These are phyloP conservation scores for Mobula birostris DNA, from an alignment of 2,113 vertebrate genomes.

Conservation along the genomic window DNA sequence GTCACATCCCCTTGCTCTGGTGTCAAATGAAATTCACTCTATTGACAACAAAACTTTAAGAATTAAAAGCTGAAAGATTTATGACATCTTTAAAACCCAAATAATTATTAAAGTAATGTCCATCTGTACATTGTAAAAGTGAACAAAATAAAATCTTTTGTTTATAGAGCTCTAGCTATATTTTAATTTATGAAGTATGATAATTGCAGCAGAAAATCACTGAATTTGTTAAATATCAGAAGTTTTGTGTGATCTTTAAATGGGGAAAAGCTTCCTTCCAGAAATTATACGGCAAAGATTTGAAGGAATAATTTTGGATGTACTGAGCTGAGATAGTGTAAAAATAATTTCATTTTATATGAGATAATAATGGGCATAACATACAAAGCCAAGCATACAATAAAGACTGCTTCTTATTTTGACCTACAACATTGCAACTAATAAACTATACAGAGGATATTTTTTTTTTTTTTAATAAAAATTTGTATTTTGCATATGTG, in stretches of 20 bases:
- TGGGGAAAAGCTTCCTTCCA: neutral
- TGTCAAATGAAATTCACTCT: neutral
- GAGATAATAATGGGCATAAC: too few relatives aligned
- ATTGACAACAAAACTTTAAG: neutral
- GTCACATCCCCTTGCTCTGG: neutral
- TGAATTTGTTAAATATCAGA: neutral
- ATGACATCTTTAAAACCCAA: neutral
- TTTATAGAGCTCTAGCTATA: neutral
- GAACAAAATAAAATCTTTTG: neutral
- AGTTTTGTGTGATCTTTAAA: neutral
- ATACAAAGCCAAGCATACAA: neutral
- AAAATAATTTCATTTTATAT: too few relatives aligned
- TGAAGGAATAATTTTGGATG: neutral
- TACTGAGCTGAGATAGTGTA: neutral
- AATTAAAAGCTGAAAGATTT: slow-evolving; percentile 23
- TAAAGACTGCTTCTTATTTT: neutral
- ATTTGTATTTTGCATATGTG: too few relatives aligned
- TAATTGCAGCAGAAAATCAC: neutral
- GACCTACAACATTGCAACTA: neutral
- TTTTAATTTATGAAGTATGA: too few relatives aligned
- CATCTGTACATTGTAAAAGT: neutral
- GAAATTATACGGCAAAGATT: neutral
- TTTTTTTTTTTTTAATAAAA: neutral
- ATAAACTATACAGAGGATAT: neutral
- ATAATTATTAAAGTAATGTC: neutral